Base-by-base conservation (phyloP, 2,888 invertebrate species). In the Troides helena region DNA sequence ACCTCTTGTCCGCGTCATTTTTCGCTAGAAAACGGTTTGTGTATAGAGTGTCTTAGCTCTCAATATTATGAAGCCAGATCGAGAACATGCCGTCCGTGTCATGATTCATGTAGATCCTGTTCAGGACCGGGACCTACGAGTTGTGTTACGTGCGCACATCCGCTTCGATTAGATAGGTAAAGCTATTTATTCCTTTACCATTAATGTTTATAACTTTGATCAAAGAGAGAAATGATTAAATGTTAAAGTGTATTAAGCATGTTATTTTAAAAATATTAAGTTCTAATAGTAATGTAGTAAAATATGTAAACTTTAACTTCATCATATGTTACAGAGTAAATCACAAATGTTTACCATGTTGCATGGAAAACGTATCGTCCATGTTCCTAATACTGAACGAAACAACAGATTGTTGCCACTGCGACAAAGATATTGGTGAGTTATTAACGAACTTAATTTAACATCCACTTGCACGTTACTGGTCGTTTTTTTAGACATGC, bases 281-380 rank as follows among this genome's bases (percentile, higher is more conserved):
- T 46, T 46, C 14, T 46, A 46, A 46, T 14, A 46, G 12, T n/a
- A 53, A 18, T 18, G 18, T n/a, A n/a, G 6, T 18, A n/a, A n/a
- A 53, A n/a, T 53, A 53, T 2, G 46, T 12, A n/a, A 53, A 53
- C 5, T n/a, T 18, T 53, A n/a, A n/a, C 6, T 53, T 18, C n/a
- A 5, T 53, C n/a, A n/a, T 70, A 5, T 56, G 82, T 84, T 82
- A 70, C 86, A 92, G 95, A 80, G 93, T 95, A 76, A 96, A 95
- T 85, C 95, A 95, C 81, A 95, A 95, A 86, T 96, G 96, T 81
- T 94, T 96, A 79, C 95, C 96, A 53, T 96, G 96, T 79, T 96
- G 96, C 82, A 93, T 94, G 21, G 93, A 94, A 67, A 94, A 93
- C 72, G 85, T 86, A 81, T 84, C 81, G 12, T 83, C 86, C 23